Evolutionary conservation across 1,140 invertebrate genomes (phyloP).

Genomic region (Diorhabda sublineata): DNA sequence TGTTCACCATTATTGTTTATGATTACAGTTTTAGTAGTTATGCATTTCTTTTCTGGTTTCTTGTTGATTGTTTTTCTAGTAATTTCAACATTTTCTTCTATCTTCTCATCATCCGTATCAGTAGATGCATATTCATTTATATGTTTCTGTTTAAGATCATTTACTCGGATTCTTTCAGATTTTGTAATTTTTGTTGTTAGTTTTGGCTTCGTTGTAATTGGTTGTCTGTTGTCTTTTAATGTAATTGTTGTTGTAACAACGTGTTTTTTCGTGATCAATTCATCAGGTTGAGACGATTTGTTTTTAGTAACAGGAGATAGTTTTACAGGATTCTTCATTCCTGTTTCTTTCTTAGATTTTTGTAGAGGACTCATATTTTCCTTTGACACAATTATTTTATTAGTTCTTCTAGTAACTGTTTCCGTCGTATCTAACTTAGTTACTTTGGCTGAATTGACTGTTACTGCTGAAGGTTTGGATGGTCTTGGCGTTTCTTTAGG

Average conservation of each 20-base stretch:
- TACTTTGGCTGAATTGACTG: not conserved
- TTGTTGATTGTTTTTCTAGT: not conserved
- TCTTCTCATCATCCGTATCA: constrained; percentile 23
- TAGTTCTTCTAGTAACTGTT: constrained; percentile 5
- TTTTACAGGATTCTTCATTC: constrained; percentile 21
- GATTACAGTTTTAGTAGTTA: constrained; percentile 44
- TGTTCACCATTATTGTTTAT: constrained; percentile 42
- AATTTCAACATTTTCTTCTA: not conserved
- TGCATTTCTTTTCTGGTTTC: constrained; percentile 32
- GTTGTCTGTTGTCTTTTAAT: constrained; percentile 24
- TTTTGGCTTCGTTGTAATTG: constrained; percentile 17
- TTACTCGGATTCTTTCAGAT: constrained; percentile 1
- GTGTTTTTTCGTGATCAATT: constrained; percentile 29
- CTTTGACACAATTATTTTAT: not conserved
- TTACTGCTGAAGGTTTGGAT: not conserved
- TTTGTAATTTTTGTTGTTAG: constrained; percentile 15
- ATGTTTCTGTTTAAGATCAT: not conserved
- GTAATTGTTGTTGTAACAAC: constrained; percentile 37
- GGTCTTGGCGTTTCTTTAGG: not conserved
- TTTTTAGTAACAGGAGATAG: constrained; percentile 8
- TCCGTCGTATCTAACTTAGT: constrained; percentile 3
- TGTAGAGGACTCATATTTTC: not conserved
- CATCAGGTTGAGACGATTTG: constrained; percentile 20
- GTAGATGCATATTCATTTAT: constrained; percentile 32
- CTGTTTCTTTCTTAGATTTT: constrained; percentile 27